A percentile compares a stretch with the other conserved stretches of the same genome.
Conservation (phyloP, 2,888 invertebrate genomes). For the Caenorhabditis afra region DNA sequence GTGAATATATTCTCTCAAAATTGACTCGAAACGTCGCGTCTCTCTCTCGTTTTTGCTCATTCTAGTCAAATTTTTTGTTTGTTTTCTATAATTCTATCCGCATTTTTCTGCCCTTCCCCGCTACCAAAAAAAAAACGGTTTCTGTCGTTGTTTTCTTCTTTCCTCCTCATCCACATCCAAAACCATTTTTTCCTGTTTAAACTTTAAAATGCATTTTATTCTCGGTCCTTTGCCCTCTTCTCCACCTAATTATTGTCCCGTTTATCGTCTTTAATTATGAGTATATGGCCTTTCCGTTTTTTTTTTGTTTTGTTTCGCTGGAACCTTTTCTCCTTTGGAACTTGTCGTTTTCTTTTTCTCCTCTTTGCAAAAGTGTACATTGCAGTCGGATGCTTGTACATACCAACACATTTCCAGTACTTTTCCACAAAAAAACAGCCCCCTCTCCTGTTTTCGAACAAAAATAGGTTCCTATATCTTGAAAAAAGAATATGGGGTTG, state of each 20-base stretch:
- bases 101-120: constrained; percentile 30
- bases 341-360: constrained; percentile 22
- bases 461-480: too few relatives aligned
- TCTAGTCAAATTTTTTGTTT: constrained; percentile 45
- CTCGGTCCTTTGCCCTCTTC: too few relatives aligned
- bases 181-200: constrained; percentile 8
- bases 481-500: too few relatives aligned
- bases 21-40: constrained; percentile 12
- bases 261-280: constrained; percentile 12
- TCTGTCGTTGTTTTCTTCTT: neutral
- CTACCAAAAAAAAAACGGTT: constrained; percentile 13
- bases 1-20: constrained; percentile 4
- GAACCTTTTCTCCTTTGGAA: neutral
- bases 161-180: constrained; percentile 7
- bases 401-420: constrained; percentile 6
- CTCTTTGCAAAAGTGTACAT: constrained; percentile 26
- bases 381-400: constrained; percentile 42
- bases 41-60: constrained; percentile 14
- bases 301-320: neutral
- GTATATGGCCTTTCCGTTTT: constrained; percentile 16
- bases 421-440: too few relatives aligned
- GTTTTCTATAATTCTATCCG: constrained; percentile 33
- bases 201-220: too few relatives aligned
- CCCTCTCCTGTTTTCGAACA: too few relatives aligned
- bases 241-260: too few relatives aligned